Evolutionary conservation across 2,888 invertebrate genomes (phyloP), one percentile per base, ranked within the genome.

Genomic region (Caenorhabditis sp.): DNA sequence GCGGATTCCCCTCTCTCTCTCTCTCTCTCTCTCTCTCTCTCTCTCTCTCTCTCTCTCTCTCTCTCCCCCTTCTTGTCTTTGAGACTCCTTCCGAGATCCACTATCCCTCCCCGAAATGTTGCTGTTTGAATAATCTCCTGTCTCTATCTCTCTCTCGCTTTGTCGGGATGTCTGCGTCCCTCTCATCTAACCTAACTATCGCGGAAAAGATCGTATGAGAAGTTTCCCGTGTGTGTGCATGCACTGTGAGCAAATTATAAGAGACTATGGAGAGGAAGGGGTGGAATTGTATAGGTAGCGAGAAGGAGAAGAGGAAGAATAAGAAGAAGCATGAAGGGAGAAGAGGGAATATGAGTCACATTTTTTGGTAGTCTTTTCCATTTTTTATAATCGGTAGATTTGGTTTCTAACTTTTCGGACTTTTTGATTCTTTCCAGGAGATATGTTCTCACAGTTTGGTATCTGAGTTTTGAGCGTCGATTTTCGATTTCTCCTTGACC

Each of bases 241-340:
- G 75, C 75, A 76, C 75, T 76, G 66, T 76, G 75, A 44, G 75
- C 75, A 76, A 76, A 76, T 73, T 56, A 56, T 74, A 24, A 38
- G 38, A 7, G 35, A 26, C 8, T 22, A 35, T 49, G 7, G n/a
- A 44, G 56, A 14, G 31, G 10, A 54, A 41, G 26, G 5, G 26
- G 10, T 10, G 24, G n/a, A 54, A 70, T 54, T 26, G 70, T 58
- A 54, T 58, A 63, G 63, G 44, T 24, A 63, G 44, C 16, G 1
- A 24, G 22, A 22, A 22, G n/a, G 59, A 22, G 7, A 22, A 35
- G 38, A 22, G 2, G 38, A n/a, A 3, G n/a, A n/a, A n/a, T n/a
- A n/a, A n/a, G n/a, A n/a, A n/a, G n/a, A n/a, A n/a, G n/a, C n/a
- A n/a, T n/a, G n/a, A n/a, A n/a, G n/a, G n/a, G n/a, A n/a, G n/a